A percentile compares a stretch with the other conserved stretches of the same genome.
phyloP scores from a whole-genome alignment of 2,888 invertebrate genomes.

The Andrena bucephala region DNA sequence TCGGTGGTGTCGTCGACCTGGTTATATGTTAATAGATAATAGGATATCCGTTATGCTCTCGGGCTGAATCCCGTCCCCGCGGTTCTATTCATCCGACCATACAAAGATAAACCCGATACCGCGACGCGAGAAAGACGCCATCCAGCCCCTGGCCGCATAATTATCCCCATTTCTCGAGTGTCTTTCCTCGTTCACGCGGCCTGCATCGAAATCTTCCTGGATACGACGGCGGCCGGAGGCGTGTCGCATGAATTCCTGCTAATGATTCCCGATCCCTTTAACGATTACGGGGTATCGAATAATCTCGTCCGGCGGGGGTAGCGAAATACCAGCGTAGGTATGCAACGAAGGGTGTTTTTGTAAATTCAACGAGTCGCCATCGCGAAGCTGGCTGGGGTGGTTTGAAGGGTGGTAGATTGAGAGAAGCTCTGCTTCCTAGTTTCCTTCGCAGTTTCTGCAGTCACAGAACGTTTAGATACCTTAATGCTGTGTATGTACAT shows the following conservation, averaged over 20 bases:
- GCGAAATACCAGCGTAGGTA: background rate
- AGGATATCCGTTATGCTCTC: slow-evolving; percentile 73
- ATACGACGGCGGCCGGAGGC: background rate
- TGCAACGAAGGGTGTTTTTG: too few species aligned
- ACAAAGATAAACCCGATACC: slow-evolving; percentile 67
- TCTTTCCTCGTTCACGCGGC: slow-evolving; percentile 39
- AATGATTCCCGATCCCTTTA: background rate
- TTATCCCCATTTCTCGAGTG: slow-evolving; percentile 59
- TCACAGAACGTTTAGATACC: too few species aligned
- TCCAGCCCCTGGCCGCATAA: slow-evolving; percentile 47
- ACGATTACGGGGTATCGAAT: background rate
- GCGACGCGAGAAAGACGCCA: slow-evolving; percentile 46
- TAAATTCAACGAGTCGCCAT: too few species aligned
- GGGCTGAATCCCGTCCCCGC: slow-evolving; percentile 31
- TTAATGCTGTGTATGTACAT: too few species aligned
- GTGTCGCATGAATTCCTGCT: too few species aligned
- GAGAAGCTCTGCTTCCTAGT: too few species aligned
- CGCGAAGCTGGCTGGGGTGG: too few species aligned
- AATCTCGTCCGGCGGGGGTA: background rate
- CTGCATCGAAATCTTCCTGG: slow-evolving; percentile 10
- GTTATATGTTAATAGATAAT: slow-evolving; percentile 75
- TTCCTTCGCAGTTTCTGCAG: too few species aligned
- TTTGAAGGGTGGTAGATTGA: too few species aligned
- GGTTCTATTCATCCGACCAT: slow-evolving; percentile 58
- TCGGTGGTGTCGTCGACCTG: slow-evolving; percentile 63